phyloP scores from a whole-genome alignment of 2,888 invertebrate species.

The Branchipolynoe longqiensis region DNA sequence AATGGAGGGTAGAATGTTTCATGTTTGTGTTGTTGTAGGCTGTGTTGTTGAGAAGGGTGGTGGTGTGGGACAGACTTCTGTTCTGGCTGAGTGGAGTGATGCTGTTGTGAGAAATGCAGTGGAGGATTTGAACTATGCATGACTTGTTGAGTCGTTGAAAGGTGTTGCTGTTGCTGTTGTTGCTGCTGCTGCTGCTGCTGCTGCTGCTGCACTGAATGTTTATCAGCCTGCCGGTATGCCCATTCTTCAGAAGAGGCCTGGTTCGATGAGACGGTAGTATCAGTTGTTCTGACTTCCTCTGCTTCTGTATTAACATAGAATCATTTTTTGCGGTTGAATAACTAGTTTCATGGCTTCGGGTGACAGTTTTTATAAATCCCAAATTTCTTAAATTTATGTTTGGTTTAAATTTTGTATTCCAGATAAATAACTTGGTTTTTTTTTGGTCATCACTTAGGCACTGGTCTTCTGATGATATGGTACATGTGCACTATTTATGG shows the following conservation, averaged over 20 bases:
- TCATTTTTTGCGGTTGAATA: no score
- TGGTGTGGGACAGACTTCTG: neutral
- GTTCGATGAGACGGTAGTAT: neutral
- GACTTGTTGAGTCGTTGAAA: neutral
- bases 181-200: neutral
- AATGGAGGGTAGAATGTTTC: neutral
- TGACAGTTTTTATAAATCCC: no score
- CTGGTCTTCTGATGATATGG: no score
- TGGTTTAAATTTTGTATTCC: no score
- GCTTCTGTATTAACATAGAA: constrained; percentile 12
- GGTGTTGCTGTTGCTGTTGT: neutral
- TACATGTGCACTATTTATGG: no score
- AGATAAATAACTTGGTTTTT: no score
- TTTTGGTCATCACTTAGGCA: no score
- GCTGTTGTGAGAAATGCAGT: no score
- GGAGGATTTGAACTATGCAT: no score
- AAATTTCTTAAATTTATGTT: no score
- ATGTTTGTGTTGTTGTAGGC: neutral
- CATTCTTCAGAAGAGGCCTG: constrained; percentile 26
- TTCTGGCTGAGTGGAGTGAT: neutral
- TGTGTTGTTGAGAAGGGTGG: neutral
- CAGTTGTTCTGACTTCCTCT: neutral
- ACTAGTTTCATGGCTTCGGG: neutral
- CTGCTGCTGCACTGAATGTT: no score
- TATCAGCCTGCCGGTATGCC: neutral